phyloP scores from a whole-genome alignment of 2,888 invertebrate species.

The Exocentrus adspersus region DNA sequence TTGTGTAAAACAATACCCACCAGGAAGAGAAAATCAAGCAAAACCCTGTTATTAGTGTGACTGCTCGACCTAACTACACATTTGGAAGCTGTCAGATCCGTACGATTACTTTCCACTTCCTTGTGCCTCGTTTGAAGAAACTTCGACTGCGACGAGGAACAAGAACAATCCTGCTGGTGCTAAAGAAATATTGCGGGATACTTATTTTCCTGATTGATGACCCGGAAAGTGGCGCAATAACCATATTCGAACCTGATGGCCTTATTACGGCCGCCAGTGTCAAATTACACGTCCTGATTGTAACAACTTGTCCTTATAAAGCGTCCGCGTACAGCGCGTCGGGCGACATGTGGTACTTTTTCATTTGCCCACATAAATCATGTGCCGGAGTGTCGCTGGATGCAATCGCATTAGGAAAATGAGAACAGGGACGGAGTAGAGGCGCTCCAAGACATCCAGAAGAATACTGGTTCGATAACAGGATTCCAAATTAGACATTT shows the following conservation, averaged over 20 bases:
- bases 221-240: slow-evolving; percentile 44
- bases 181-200: slow-evolving; percentile 25
- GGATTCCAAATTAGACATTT: too few species aligned
- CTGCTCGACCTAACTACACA: slow-evolving; percentile 8
- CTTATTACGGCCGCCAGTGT: slow-evolving; percentile 47
- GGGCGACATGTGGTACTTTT: slow-evolving; percentile 46
- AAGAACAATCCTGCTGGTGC: too few species aligned
- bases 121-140: too few species aligned
- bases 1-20: slow-evolving; percentile 22
- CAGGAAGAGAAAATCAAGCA: slow-evolving; percentile 25
- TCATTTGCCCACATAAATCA: slow-evolving; percentile 49
- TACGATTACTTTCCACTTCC: not conserved
- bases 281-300: slow-evolving; percentile 48
- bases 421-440: too few species aligned
- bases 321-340: slow-evolving; percentile 47
- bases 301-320: slow-evolving; percentile 49
- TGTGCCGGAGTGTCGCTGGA: slow-evolving; percentile 34
- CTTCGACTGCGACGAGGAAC: too few species aligned
- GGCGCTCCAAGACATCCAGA: too few species aligned
- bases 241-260: slow-evolving; percentile 47
- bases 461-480: too few species aligned
- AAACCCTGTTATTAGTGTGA: slow-evolving; percentile 26
- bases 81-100: not conserved
- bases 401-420: slow-evolving; percentile 8
- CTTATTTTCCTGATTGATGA: slow-evolving; percentile 41